Percentiles rank a stretch among this genome's conserved stretches.
These are phyloP conservation scores for Podarcis raffonei DNA, from an alignment of 2,113 vertebrate species.

Conservation along the genomic window DNA sequence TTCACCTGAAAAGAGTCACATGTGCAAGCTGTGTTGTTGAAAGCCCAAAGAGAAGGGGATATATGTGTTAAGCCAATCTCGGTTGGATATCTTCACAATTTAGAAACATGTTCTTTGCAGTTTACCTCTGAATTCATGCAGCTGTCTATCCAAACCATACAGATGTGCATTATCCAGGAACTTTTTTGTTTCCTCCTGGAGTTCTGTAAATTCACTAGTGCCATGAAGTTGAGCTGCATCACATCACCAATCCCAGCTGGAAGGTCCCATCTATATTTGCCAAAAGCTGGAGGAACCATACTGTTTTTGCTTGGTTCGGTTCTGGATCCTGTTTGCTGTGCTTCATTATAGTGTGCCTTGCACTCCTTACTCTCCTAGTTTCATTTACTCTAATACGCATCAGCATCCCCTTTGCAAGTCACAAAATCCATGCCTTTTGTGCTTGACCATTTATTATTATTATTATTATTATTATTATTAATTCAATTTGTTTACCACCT, in stretches of 20 bases:
- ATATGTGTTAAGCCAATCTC: not conserved
- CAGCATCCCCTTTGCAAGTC: rapidly evolving
- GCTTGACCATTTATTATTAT: not conserved
- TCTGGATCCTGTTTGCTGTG: rapidly evolving
- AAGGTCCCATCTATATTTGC: not conserved
- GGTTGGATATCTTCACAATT: not conserved
- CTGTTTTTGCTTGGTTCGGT: not conserved
- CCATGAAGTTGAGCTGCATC: not conserved
- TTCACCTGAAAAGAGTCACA: not conserved
- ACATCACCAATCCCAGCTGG: not conserved
- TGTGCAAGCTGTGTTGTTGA: not conserved
- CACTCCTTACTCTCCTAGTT: not conserved
- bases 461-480: no score
- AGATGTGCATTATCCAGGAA: not conserved
- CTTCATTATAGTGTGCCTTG: not conserved
- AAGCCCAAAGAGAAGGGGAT: not conserved
- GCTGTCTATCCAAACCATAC: rapidly evolving
- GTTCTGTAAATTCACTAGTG: rapidly evolving
- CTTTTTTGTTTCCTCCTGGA: no score
- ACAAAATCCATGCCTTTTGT: no score
- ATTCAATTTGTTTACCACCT: no score
- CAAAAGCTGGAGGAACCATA: not conserved
- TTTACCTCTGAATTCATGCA: not conserved
- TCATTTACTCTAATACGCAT: no score
- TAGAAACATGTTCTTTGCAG: not conserved